These are phyloP conservation scores for Drosophila helvetica DNA, from an alignment of 2,888 invertebrate genomes.

Conservation along the genomic window DNA sequence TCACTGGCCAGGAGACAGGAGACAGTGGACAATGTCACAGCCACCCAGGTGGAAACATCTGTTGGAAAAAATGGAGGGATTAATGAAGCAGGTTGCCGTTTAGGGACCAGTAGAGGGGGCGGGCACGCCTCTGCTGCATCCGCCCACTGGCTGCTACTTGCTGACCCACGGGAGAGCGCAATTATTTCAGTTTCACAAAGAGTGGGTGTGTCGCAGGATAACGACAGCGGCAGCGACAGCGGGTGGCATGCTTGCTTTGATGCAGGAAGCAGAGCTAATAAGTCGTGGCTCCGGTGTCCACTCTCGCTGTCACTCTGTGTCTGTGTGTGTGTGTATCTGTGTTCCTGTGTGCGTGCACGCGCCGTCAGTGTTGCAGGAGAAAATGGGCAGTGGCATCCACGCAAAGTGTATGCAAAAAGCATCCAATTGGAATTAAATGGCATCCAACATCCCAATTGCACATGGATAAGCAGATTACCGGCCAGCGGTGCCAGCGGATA, in stretches of 20 bases:
- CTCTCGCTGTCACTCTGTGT: not conserved
- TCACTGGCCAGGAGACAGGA: not conserved
- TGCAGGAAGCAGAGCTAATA: not conserved
- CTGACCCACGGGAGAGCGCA: not conserved
- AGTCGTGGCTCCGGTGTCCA: not conserved
- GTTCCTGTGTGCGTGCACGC: not conserved
- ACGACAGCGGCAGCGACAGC: not conserved
- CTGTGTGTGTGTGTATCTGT: too few relatives aligned
- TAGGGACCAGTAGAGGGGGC: not conserved
- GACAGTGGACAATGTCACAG: too few relatives aligned
- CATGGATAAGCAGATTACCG: conserved; percentile 11
- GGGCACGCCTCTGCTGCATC: not conserved
- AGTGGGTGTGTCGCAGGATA: not conserved
- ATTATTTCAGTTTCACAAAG: not conserved
- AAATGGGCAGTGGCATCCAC: not conserved
- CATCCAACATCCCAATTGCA: not conserved
- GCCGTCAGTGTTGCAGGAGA: not conserved
- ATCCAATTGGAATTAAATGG: conserved; percentile 4
- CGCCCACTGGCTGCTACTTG: not conserved
- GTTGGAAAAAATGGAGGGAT: not conserved
- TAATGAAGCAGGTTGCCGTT: not conserved
- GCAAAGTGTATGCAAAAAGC: not conserved
- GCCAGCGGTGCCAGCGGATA: not conserved
- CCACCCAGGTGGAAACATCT: not conserved
- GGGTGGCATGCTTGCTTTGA: too few relatives aligned